Base-by-base conservation (phyloP, 2,797 vertebrate genomes). In the Crypturellus tataupa region DNA sequence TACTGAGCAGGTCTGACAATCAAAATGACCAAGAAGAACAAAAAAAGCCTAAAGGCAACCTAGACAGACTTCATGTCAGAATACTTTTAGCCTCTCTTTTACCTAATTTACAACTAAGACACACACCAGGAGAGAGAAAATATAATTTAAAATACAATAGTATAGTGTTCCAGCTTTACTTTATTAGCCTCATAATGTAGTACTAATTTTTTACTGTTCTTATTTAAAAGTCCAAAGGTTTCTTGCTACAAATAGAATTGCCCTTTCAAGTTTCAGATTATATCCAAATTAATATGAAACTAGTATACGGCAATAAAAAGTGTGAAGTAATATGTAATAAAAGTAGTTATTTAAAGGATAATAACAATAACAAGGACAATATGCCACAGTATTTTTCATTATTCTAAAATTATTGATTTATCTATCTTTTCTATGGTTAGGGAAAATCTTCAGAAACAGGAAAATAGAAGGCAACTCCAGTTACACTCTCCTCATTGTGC, bases 161-260 rank as follows among this genome's bases (percentile, higher is more conserved):
- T 33, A 55, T 15, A 35, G 16, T 40, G 15, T 93, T 92, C 35
- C 23, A 39, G 17, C 18, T 90, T 89, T 92, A 9, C 29, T 93
- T 87, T 93, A 87, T 62, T 72, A 92, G 14, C 3, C 6, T 78
- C 12, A 71, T 89, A 94, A 95, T 75, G 9, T 59, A 82, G 71
- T 62, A 63, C 10, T 58, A n/a, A 10, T n/a, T 55, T 95, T 95
- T 94, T 75, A 83, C 20, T 82, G n/a, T 87, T 88, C 39, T 67
- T 27, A 75, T 59, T 72, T 65, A 89, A 89, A 95, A 89, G 56
- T 46, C 31, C 33, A 78, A 72, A 80, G 40, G 16, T 25, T 87
- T 81, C 81, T 16, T 65, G 3, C 75, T 85, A 70, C 2, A 8
- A 69, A 84, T 18, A 72, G 15, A 93, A 65, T 10, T 55, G 11